Conservation (phyloP, 2,113 vertebrate genomes). For the Cheilinus undulatus region DNA sequence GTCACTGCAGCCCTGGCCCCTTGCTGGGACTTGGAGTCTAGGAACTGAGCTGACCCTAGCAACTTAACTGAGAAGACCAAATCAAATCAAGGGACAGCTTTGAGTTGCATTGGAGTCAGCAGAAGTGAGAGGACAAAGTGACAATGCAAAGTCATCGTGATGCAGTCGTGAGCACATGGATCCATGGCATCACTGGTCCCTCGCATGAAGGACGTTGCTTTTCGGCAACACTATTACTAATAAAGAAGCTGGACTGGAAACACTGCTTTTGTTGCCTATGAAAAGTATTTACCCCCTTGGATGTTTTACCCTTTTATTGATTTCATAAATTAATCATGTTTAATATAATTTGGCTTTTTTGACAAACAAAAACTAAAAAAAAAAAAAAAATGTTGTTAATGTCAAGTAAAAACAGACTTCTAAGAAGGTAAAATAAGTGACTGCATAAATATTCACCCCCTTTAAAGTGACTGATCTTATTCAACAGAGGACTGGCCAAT, state of each 20-base stretch:
- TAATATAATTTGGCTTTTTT: no score
- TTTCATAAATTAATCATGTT: no score
- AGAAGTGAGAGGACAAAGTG: conserved; percentile 59
- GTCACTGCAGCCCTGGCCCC: conserved; percentile 24
- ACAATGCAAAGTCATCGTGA: conserved; percentile 14
- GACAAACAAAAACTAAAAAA: no score
- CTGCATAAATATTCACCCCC: no score
- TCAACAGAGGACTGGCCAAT: no score
- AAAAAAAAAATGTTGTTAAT: no score
- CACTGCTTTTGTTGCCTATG: neutral
- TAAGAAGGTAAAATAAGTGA: no score
- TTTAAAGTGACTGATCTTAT: no score
- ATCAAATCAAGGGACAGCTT: conserved; percentile 63
- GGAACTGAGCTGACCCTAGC: conserved; percentile 52
- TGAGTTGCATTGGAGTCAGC: conserved; percentile 57
- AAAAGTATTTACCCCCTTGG: neutral
- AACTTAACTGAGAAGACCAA: conserved; percentile 49
- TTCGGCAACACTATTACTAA: neutral
- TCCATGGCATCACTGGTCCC: conserved; percentile 11
- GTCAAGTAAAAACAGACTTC: no score
- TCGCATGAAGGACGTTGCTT: conserved; percentile 1
- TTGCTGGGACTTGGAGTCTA: conserved; percentile 23
- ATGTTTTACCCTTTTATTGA: no score
- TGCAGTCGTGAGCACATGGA: conserved; percentile 7
- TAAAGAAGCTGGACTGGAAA: neutral